These are phyloP conservation scores for Seira ritae DNA, from an alignment of 2,888 invertebrate genomes.

Conservation along the genomic window DNA sequence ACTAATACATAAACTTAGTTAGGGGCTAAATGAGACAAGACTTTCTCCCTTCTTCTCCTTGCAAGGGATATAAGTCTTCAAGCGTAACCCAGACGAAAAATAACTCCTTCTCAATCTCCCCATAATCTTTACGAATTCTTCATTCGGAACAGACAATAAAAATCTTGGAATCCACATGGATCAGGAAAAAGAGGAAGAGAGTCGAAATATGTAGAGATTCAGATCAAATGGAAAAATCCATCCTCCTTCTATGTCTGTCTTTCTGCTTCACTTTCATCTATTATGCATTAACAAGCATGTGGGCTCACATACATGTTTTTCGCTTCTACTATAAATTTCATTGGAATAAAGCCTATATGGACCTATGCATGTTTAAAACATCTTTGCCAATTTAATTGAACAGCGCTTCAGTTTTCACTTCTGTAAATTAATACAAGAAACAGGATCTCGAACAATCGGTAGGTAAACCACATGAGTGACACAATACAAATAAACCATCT, in stretches of 20 bases:
- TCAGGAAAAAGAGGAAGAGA: constrained; percentile 8
- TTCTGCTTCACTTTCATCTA: too few species aligned
- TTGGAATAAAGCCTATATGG: too few species aligned
- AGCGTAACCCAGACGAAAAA: too few species aligned
- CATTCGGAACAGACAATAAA: constrained; percentile 25
- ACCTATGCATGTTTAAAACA: too few species aligned
- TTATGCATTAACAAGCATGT: neutral
- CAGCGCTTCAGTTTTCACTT: too few species aligned
- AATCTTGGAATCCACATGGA: constrained; percentile 27
- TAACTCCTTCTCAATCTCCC: neutral
- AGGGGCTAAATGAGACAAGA: neutral
- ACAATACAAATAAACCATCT: too few species aligned
- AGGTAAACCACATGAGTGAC: too few species aligned
- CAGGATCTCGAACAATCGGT: too few species aligned
- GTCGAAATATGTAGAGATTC: constrained; percentile 1
- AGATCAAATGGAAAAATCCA: too few species aligned
- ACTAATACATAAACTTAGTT: neutral
- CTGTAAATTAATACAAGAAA: too few species aligned
- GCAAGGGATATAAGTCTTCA: constrained; percentile 16
- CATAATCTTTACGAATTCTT: neutral
- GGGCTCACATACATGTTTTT: constrained; percentile 8
- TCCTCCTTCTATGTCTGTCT: too few species aligned
- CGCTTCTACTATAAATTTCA: constrained; percentile 4
- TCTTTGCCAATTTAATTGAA: too few species aligned
- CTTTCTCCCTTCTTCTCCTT: neutral